Percentiles rank a stretch among this genome's conserved stretches.
phyloP scores from a whole-genome alignment of 2,888 invertebrate genomes.

The Mellilla xanthometata region DNA sequence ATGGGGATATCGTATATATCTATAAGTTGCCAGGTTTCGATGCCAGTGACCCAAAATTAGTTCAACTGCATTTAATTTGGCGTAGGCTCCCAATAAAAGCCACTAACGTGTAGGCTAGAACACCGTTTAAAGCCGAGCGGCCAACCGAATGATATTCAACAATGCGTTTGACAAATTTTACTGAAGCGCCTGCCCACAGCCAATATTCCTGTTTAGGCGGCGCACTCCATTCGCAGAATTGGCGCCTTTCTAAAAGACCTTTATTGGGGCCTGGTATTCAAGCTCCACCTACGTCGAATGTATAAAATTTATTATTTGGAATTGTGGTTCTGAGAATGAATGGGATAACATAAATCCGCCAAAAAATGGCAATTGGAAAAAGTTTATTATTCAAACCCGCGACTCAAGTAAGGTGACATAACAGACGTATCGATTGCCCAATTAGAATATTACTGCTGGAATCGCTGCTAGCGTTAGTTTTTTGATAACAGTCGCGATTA shows the following conservation, averaged over 20 bases:
- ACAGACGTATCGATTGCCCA: slow-evolving; percentile 39
- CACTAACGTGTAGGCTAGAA: slow-evolving; percentile 11
- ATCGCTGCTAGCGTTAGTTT: slow-evolving; percentile 21
- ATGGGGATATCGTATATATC: neutral
- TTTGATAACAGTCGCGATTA: slow-evolving; percentile 21
- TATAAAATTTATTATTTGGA: slow-evolving; percentile 7
- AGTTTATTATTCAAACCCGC: slow-evolving; percentile 21
- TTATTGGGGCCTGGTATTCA: slow-evolving; percentile 14
- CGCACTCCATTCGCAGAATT: slow-evolving; percentile 16
- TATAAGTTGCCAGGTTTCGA: neutral
- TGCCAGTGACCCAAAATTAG: slow-evolving; percentile 6
- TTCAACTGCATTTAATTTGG: neutral
- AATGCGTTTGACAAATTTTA: slow-evolving; percentile 13
- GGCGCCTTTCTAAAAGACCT: slow-evolving; percentile 19
- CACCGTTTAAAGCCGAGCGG: slow-evolving; percentile 22
- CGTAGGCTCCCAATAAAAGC: slow-evolving; percentile 1
- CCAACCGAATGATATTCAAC: slow-evolving; percentile 24
- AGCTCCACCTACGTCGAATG: slow-evolving; percentile 8
- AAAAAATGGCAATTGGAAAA: slow-evolving; percentile 10
- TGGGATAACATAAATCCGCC: slow-evolving; percentile 17
- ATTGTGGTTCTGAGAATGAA: slow-evolving; percentile 20
- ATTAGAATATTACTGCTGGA: slow-evolving; percentile 43
- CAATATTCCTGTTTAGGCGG: slow-evolving; percentile 12
- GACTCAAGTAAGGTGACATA: no score
- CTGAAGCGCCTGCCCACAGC: slow-evolving; percentile 13